A percentile compares a stretch with the other conserved stretches of the same genome.
These are phyloP conservation scores for Seriola quinqueradiata DNA, from an alignment of 2,113 vertebrate genomes.

Conservation along the genomic window DNA sequence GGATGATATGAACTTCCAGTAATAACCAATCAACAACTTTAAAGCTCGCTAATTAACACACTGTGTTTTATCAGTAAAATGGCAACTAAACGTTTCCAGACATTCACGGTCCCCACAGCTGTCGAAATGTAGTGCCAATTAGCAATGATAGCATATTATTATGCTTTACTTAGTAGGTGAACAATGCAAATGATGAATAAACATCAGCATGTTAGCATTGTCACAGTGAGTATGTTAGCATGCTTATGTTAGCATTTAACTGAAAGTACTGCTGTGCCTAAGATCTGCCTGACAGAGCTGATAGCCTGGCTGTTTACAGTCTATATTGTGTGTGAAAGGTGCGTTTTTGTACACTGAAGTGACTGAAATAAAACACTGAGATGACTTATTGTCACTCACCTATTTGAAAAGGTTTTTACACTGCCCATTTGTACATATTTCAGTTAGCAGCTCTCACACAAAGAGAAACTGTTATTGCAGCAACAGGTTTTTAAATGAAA, in stretches of 20 bases:
- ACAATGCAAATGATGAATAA: too few relatives aligned
- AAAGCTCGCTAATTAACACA: background rate
- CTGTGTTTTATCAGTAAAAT: background rate
- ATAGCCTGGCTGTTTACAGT: too few relatives aligned
- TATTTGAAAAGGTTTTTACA: background rate
- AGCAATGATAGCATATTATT: too few relatives aligned
- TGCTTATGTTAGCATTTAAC: too few relatives aligned
- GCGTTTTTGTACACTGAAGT: background rate
- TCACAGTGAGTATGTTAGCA: too few relatives aligned
- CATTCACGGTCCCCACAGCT: too few relatives aligned
- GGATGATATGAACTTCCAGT: background rate
- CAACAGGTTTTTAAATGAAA: constrained; percentile 13
- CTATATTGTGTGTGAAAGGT: background rate
- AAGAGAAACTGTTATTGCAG: too few relatives aligned
- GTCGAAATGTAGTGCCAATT: too few relatives aligned
- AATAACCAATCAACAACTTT: background rate
- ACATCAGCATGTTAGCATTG: background rate
- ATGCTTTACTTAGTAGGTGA: too few relatives aligned
- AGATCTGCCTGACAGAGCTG: too few relatives aligned
- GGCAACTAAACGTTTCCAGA: too few relatives aligned
- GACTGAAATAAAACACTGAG: background rate
- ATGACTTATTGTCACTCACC: background rate
- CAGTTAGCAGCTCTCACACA: background rate
- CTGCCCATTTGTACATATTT: background rate
- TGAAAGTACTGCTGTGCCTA: too few relatives aligned